phyloP scores from a whole-genome alignment of 2,888 invertebrate genomes.

The Lepas anatifera region DNA sequence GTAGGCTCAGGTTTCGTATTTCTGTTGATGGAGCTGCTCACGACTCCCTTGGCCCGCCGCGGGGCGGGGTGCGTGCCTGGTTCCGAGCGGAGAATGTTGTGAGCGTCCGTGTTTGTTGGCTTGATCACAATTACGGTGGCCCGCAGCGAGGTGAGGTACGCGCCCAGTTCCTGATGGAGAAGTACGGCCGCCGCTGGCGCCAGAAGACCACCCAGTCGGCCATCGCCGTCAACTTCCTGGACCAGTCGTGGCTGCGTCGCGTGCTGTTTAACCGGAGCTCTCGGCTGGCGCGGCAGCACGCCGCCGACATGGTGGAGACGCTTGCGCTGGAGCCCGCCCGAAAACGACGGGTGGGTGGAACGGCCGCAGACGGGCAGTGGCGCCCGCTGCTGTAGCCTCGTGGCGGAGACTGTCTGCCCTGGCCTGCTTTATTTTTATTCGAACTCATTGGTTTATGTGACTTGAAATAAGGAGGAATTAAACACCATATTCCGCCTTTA shows the following conservation, averaged over 20 bases:
- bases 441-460: too few species aligned
- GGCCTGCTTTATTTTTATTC: too few species aligned
- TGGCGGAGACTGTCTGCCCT: too few species aligned
- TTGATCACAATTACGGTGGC: not conserved
- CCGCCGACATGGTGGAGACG: constrained; percentile 75
- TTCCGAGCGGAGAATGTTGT: too few species aligned
- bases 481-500: too few species aligned
- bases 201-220: constrained; percentile 28
- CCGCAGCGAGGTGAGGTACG: constrained; percentile 31
- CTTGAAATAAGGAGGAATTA: too few species aligned
- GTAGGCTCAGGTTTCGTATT: too few species aligned
- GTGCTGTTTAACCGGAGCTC: constrained; percentile 87
- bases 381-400: too few species aligned
- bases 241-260: constrained; percentile 76
- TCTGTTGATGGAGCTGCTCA: too few species aligned
- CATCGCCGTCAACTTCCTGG: constrained; percentile 28
- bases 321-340: constrained; percentile 14
- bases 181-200: constrained; percentile 60
- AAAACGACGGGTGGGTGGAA: constrained; percentile 19
- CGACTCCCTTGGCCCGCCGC: too few species aligned
- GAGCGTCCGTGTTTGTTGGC: too few species aligned
- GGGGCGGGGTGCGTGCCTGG: too few species aligned
- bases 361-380: constrained; percentile 17
- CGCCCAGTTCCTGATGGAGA: constrained; percentile 53
- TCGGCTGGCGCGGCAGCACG: constrained; percentile 71